Base-by-base conservation (phyloP, 1,140 invertebrate species). In the Diabrotica undecimpunctata region DNA sequence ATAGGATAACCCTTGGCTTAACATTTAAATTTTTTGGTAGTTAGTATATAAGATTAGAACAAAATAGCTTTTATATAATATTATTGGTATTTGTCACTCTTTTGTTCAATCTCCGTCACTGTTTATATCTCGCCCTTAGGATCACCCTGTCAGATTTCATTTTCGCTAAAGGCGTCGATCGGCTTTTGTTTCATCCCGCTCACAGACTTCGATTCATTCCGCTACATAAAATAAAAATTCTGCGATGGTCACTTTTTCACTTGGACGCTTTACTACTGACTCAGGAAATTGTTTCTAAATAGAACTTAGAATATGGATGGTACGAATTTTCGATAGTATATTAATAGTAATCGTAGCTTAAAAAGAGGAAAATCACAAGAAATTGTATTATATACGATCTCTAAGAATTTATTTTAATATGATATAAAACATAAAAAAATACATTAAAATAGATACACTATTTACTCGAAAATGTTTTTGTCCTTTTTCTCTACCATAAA, bases 161-260 rank as follows among this genome's bases (percentile, higher is more conserved):
- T 12, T 10, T 10, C 8, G 12, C 53, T 13, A 8, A 54, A 13
- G 53, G n/a, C 25, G 25, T 13, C 53, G 53, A 13, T 54, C 12
- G 25, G 12, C 53, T 54, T 12, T n/a, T 10, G 25, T 13, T 60
- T 38, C 58, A 46, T 46, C 41, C 56, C 46, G 58, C 46, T 60
- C 7, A 38, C 14, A 39, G 12, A 51, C 13, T 60, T 51, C 58
- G 58, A 60, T 60, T 60, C 41, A 60, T 60, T 60, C 58, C 58
- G 25, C 58, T 60, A 60, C 58, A 60, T 60, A 60, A 60, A 60
- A 60, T 60, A 60, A 60, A 60, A 60, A 60, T 60, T 60, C 25
- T 39, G 11, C 58, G 38, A 50, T 39, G 58, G 58, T 60, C 58
- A 60, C 41, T 60, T 60, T 60, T 60, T 60, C 58, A 50, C 58